Conservation (phyloP, 2,113 vertebrate species). For the Ailurus styani region DNA sequence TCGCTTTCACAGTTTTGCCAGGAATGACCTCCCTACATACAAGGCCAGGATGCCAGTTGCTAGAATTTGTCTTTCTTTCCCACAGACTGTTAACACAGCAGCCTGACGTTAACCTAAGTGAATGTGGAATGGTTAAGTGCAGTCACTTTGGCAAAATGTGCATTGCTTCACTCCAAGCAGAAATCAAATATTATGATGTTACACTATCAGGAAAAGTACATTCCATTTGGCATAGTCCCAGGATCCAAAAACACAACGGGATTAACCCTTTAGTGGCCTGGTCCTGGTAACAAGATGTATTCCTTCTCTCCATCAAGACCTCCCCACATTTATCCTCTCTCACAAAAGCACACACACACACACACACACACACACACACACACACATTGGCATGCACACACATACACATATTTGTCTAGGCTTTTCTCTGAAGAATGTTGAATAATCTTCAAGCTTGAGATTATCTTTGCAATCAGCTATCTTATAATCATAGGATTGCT, state of each 20-base stretch:
- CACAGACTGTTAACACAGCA: not conserved
- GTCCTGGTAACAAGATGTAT: not conserved
- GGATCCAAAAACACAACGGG: not conserved
- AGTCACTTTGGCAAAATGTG: conserved; percentile 35
- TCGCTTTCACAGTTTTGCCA: not conserved
- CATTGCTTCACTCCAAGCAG: not conserved
- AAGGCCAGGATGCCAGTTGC: not conserved
- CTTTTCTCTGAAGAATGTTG: not conserved
- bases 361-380: not conserved
- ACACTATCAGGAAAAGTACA: not conserved
- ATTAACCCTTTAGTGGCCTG: not conserved
- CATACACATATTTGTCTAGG: not conserved
- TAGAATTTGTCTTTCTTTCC: not conserved
- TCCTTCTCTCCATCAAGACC: not conserved
- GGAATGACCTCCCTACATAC: not conserved
- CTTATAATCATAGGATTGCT: conserved; percentile 44
- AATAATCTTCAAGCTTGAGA: conserved; percentile 27
- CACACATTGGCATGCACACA: not conserved
- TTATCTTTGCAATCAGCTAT: conserved; percentile 27
- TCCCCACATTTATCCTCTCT: not conserved
- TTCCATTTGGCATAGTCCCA: not conserved
- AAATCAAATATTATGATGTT: not conserved
- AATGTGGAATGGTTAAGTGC: not conserved
- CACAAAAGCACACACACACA: not conserved
- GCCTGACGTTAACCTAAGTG: not conserved